A percentile compares a stretch with the other conserved stretches of the same genome.
Evolutionary conservation across 35 echinoderm and acorn worm species (phyloP).

Genomic region (Nesometra sesokonis): DNA sequence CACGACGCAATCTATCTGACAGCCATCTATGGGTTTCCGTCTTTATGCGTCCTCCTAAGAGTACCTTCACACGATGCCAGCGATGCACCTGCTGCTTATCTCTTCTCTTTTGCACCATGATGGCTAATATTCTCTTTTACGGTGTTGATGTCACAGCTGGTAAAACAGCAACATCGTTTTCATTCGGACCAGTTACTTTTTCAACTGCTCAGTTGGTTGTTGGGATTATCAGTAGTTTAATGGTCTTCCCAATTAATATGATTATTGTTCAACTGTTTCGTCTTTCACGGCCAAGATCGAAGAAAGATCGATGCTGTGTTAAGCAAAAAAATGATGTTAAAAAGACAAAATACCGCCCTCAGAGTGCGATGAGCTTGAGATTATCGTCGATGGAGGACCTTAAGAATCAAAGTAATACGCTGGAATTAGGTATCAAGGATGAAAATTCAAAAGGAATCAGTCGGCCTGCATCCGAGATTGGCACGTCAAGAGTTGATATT

Average conservation of each 20-base stretch:
- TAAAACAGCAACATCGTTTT: constrained; percentile 20
- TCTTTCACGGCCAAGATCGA: constrained; percentile 28
- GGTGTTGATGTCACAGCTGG: constrained; percentile 55
- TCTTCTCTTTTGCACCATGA: constrained; percentile 76
- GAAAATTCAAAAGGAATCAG: not conserved
- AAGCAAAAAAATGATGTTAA: not conserved
- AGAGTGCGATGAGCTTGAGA: not conserved
- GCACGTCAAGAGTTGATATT: constrained; percentile 2
- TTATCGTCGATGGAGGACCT: not conserved
- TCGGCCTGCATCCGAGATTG: not conserved
- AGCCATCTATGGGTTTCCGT: constrained; percentile 92
- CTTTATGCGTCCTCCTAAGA: constrained; percentile 67
- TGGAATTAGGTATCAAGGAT: not conserved
- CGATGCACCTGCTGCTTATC: constrained; percentile 70
- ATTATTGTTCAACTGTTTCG: constrained; percentile 87
- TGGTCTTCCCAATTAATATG: constrained; percentile 80
- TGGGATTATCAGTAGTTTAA: constrained; percentile 74
- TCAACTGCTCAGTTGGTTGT: constrained; percentile 60
- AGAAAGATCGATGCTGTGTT: not conserved
- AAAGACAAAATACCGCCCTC: not conserved
- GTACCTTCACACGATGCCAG: constrained; percentile 72
- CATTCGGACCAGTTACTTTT: constrained; percentile 59
- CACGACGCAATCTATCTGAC: constrained; percentile 77
- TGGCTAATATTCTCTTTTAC: constrained; percentile 96
- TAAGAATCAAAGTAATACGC: not conserved